phyloP scores from a whole-genome alignment of 2,113 vertebrate genomes.

The Capreolus pygargus region DNA sequence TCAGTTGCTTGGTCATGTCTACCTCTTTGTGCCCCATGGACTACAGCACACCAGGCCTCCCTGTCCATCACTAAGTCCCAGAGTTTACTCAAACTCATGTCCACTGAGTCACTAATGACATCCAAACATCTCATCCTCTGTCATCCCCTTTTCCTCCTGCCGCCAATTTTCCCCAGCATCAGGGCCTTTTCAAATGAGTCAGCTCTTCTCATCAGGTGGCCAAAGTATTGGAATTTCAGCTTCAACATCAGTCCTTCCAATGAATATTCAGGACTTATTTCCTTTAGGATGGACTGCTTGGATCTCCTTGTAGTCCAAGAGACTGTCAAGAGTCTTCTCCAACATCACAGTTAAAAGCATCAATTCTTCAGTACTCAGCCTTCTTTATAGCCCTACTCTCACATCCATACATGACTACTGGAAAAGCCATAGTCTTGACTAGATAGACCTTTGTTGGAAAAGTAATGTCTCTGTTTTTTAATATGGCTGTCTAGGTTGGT shows the following conservation, averaged over 20 bases:
- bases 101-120: not conserved
- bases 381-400: not conserved
- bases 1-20: not conserved
- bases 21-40: not conserved
- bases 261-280: not conserved
- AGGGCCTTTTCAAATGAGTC: not conserved
- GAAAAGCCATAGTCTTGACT: not conserved
- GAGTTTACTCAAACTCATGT: not conserved
- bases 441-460: too few species aligned
- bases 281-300: not conserved
- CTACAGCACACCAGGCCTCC: not conserved
- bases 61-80: not conserved
- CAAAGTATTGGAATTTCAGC: not conserved
- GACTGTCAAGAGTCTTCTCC: not conserved
- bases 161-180: not conserved
- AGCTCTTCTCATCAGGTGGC: not conserved
- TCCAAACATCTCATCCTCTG: not conserved
- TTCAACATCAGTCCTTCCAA: not conserved
- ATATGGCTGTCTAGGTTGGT: too few species aligned
- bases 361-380: accelerated
- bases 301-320: not conserved
- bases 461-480: too few species aligned
- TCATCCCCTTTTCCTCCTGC: not conserved
- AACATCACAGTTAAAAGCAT: not conserved
- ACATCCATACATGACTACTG: not conserved